A percentile compares a stretch with the other conserved stretches of the same genome.
These are phyloP conservation scores for Montipora capitata DNA, from an alignment of 92 coral and sea anemone genomes.

Conservation along the genomic window DNA sequence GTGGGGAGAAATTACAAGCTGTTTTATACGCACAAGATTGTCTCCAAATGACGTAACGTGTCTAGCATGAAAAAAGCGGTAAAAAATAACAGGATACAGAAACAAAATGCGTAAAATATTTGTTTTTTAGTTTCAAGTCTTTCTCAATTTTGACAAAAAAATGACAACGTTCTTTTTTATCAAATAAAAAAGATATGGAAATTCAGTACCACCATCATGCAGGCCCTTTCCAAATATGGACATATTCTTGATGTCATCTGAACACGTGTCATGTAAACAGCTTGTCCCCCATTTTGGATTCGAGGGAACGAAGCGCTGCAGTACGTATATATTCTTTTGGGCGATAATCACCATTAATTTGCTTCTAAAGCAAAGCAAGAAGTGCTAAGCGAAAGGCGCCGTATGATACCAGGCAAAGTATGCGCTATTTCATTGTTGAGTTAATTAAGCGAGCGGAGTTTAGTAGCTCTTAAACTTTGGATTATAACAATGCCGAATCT, in stretches of 20 bases:
- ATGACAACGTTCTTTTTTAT: no score
- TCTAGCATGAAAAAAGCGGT: no score
- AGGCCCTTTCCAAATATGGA: constrained; percentile 31
- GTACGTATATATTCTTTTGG: background rate
- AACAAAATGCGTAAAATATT: no score
- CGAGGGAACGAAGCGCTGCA: background rate
- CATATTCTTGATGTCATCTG: background rate
- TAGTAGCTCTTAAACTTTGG: background rate
- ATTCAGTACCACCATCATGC: no score
- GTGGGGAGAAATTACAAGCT: no score
- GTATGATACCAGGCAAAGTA: constrained; percentile 95
- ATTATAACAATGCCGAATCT: background rate
- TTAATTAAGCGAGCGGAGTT: constrained; percentile 1
- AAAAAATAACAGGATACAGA: no score
- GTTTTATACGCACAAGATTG: no score
- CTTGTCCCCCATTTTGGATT: constrained; percentile 65
- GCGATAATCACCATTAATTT: constrained; percentile 29
- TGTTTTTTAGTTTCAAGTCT: no score
- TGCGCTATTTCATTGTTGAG: constrained; percentile 74
- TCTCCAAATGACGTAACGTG: no score
- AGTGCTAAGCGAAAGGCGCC: constrained; percentile 78
- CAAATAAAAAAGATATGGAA: no score
- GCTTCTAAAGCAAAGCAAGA: constrained; percentile 51
- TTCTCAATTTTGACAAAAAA: no score
- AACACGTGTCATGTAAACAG: constrained; percentile 27